Evolutionary conservation across 23 tunicate species (phyloP), one percentile per base, ranked within the genome.

Genomic region (Diplosoma virens): DNA sequence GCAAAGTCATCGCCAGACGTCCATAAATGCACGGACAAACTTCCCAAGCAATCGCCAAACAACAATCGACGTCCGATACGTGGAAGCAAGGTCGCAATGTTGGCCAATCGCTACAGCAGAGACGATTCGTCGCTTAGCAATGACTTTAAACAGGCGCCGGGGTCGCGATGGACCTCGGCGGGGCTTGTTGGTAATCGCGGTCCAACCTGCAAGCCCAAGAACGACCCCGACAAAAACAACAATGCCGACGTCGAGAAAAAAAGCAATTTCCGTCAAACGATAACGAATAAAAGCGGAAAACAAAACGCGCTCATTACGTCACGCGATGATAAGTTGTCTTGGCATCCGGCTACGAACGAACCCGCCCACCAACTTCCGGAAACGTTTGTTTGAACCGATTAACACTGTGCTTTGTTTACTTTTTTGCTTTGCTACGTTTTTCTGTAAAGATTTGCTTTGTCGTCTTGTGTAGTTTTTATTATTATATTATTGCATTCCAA

Each of bases 101-200:
- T 67, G 74, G 74, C 52, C 3, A 16, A 63, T 11, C 61, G 74
- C 21, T 78, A 78, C 45, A 46, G 45, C 74, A 78, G 65, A 48
- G 74, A 78, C 71, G 83, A 78, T 48, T 14, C 22, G 21, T 33
- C 61, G 1, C 33, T 78, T 5, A 14, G 32, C 1, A 29, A 14
- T 17, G 33, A 64, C 2, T 27, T 25, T 3, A 59, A 58, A 34
- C 61, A 11, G 16, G 61, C 17, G 3, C 1, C 41, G 0, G 74
- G 35, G 1, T 78, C 83, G 0, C 30, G 32, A 30, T 78, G 83
- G 83, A 78, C 83, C 21, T 61, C 83, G 37, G 47, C 83, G 3
- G 83, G 83, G 0, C 30, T 78, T 28, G 30, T 78, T 32, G 74
- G 74, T 6, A 35, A 22, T 18, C 2, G 7, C 6, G n/a, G 6